phyloP scores from a whole-genome alignment of 2,888 invertebrate species.

The Epirrita christyi region DNA sequence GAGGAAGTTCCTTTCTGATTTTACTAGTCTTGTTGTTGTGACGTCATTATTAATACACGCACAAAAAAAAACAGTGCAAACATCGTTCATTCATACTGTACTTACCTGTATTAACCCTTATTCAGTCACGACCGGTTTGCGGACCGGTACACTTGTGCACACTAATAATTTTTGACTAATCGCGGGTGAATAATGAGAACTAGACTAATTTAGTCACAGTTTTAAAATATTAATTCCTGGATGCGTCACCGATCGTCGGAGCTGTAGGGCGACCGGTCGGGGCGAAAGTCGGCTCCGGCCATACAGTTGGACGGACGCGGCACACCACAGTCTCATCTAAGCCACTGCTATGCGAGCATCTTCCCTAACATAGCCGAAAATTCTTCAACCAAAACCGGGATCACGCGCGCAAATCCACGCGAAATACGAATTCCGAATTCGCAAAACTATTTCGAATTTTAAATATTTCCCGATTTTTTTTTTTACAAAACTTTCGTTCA shows the following conservation, averaged over 20 bases:
- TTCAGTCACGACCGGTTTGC: conserved; percentile 31
- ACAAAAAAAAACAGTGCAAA: conserved; percentile 51
- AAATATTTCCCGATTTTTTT: conserved; percentile 47
- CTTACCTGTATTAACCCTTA: conserved; percentile 35
- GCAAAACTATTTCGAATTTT: conserved; percentile 41
- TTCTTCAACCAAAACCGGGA: conserved; percentile 57
- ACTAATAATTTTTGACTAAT: conserved; percentile 4
- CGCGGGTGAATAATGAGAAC: conserved; percentile 28
- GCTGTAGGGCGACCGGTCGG: conserved; percentile 83
- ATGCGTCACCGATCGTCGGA: conserved; percentile 76
- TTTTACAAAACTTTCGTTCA: conserved; percentile 50
- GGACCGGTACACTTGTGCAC: conserved; percentile 28
- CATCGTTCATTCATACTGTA: conserved; percentile 45
- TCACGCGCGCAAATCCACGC: conserved; percentile 68
- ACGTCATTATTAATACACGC: too few species aligned
- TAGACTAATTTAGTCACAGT: conserved; percentile 54
- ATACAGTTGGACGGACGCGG: conserved; percentile 75
- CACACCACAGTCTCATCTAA: conserved; percentile 83
- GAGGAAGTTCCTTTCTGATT: too few species aligned
- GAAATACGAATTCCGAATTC: conserved; percentile 59
- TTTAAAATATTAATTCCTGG: conserved; percentile 77
- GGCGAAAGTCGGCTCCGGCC: conserved; percentile 80
- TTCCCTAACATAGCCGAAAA: conserved; percentile 81
- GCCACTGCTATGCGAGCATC: conserved; percentile 83
- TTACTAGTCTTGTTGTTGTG: too few species aligned